A percentile compares a stretch with the other conserved stretches of the same genome.
Evolutionary conservation across 2,113 vertebrate species (phyloP).

Genomic region (Cygnus atratus): DNA sequence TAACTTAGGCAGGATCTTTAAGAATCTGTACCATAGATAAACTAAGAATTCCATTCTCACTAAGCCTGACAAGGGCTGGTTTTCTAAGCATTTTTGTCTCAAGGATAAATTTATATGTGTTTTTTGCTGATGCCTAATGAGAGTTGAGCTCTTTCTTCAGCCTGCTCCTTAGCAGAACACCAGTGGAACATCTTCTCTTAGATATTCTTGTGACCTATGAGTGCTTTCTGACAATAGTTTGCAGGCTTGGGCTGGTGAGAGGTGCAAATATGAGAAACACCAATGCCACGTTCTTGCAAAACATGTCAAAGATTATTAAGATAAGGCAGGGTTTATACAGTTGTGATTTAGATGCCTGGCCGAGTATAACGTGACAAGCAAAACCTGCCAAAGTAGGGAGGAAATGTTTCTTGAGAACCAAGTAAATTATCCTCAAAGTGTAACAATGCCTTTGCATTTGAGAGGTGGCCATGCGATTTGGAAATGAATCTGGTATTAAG

Average conservation of each 20-base stretch:
- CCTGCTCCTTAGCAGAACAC: background rate
- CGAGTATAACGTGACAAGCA: background rate
- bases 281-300: background rate
- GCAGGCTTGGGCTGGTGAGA: background rate
- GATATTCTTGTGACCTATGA: background rate
- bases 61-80: background rate
- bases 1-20: background rate
- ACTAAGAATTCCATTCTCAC: no score
- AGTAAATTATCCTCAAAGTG: background rate
- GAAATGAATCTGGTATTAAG: accelerated
- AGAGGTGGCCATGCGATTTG: background rate
- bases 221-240: background rate
- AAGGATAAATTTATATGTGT: background rate
- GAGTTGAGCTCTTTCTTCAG: background rate
- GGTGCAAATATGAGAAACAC: accelerated
- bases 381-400: background rate
- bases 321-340: background rate
- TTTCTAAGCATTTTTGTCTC: background rate
- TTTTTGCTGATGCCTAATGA: background rate
- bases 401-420: background rate
- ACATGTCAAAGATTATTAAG: background rate
- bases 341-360: background rate
- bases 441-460: background rate
- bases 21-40: background rate
- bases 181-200: background rate